Conservation (phyloP, 2,888 invertebrate species). For the Hirtodrosophila confusa region DNA sequence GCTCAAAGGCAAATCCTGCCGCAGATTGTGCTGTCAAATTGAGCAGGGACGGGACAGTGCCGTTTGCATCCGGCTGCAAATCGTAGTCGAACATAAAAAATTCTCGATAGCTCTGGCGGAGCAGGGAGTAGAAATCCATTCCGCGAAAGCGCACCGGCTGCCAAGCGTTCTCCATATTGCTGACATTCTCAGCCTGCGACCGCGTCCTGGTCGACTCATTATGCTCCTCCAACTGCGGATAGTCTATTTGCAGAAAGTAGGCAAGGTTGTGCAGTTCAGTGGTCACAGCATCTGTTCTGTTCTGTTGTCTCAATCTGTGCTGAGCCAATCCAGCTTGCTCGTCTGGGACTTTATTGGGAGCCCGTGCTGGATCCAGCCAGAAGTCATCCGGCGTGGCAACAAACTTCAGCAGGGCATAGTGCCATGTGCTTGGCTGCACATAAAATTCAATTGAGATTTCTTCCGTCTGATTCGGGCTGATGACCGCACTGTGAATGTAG, state of each 20-base stretch:
- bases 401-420: conserved; percentile 85
- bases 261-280: conserved; percentile 55
- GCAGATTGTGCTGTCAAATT: conserved; percentile 88
- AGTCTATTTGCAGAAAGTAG: conserved; percentile 78
- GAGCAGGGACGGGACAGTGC: conserved; percentile 87
- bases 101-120: conserved; percentile 88
- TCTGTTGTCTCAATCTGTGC: conserved; percentile 13
- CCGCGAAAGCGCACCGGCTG: conserved; percentile 68
- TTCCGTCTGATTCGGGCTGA: conserved; percentile 84
- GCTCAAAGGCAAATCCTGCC: conserved; percentile 88
- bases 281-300: conserved; percentile 21
- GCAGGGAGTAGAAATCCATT: conserved; percentile 83
- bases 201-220: conserved; percentile 24
- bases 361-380: background rate
- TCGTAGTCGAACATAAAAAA: conserved; percentile 92
- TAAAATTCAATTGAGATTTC: conserved; percentile 85
- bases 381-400: conserved; percentile 34
- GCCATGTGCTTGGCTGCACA: conserved; percentile 87
- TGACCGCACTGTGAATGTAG: conserved; percentile 85
- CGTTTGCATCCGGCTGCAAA: conserved; percentile 87
- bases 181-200: background rate
- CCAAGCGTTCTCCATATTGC: conserved; percentile 52
- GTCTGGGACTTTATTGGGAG: conserved; percentile 3
- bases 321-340: conserved; percentile 1
- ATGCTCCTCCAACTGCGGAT: conserved; percentile 41